Conservation (phyloP, 1,140 invertebrate genomes). For the Listronotus oregonensis region DNA sequence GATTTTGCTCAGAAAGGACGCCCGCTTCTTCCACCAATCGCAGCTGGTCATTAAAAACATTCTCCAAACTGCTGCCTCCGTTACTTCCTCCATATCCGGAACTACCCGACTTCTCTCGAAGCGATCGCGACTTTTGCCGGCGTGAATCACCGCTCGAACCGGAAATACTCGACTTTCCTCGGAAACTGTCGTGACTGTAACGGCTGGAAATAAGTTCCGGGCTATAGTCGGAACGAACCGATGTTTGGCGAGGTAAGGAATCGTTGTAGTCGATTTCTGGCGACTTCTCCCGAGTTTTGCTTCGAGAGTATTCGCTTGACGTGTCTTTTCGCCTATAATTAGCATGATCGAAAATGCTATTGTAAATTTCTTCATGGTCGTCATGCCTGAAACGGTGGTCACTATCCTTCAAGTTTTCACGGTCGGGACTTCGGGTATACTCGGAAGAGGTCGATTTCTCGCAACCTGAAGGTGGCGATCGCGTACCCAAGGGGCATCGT, state of each 20-base stretch:
- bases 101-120: constrained; percentile 46
- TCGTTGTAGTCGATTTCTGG: constrained; percentile 35
- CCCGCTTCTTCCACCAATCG: constrained; percentile 45
- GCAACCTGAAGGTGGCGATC: constrained; percentile 7
- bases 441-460: constrained; percentile 4
- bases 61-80: constrained; percentile 42
- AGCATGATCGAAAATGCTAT: not conserved
- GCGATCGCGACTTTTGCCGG: constrained; percentile 15
- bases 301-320: constrained; percentile 10
- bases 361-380: too few relatives aligned
- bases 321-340: not conserved
- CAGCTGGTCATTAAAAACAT: constrained; percentile 37
- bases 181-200: not conserved
- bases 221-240: not conserved
- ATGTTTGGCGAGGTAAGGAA: not conserved
- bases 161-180: constrained; percentile 1
- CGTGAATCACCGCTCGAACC: not conserved
- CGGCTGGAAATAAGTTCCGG: not conserved
- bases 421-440: not conserved
- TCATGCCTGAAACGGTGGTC: not conserved
- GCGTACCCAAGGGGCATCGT: not conserved
- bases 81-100: constrained; percentile 53
- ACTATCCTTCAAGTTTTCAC: constrained; percentile 8
- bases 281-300: constrained; percentile 33
- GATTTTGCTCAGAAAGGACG: constrained; percentile 50